Conservation (phyloP, 2,797 vertebrate species). For the Syngnathus acus region DNA sequence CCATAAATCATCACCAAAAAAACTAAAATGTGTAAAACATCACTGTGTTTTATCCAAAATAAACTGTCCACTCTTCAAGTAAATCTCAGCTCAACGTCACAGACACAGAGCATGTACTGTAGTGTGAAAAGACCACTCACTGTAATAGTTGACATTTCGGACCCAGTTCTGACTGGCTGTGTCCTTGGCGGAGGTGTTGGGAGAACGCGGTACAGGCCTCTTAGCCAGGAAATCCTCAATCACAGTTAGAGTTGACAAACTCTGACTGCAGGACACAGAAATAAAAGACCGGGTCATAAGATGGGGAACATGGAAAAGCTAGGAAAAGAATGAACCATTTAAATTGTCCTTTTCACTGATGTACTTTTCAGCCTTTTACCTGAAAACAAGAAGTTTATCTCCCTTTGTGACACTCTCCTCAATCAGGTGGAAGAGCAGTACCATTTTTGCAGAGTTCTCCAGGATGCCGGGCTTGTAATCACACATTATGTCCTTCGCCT, state of each 20-base stretch:
- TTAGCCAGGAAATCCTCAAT: slow-evolving; percentile 93
- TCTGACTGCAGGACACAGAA: slow-evolving; percentile 76
- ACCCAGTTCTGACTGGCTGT: slow-evolving; percentile 75
- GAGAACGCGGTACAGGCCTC: slow-evolving; percentile 73
- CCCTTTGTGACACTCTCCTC: slow-evolving; percentile 88
- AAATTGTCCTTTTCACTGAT: neutral
- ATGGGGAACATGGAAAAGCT: neutral
- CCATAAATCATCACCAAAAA: neutral
- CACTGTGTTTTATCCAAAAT: neutral
- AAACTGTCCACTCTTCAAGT: neutral
- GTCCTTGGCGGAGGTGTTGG: slow-evolving; percentile 55
- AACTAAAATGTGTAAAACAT: neutral
- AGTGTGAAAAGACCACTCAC: slow-evolving; percentile 66
- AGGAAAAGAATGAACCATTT: neutral
- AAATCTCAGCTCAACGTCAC: neutral
- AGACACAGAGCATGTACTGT: neutral
- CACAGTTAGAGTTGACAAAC: slow-evolving; percentile 89
- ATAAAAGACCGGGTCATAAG: slow-evolving; percentile 2
- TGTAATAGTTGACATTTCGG: slow-evolving; percentile 88
- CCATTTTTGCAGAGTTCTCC: slow-evolving; percentile 96
- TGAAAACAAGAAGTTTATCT: slow-evolving; percentile 94
- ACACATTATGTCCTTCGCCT: slow-evolving; percentile 91
- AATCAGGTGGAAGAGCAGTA: slow-evolving; percentile 90
- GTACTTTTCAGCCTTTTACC: slow-evolving; percentile 59
- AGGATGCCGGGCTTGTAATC: slow-evolving; percentile 85